Evolutionary conservation across 92 coral and sea anemone species (phyloP).

Genomic region (Zoanthus gigantus): DNA sequence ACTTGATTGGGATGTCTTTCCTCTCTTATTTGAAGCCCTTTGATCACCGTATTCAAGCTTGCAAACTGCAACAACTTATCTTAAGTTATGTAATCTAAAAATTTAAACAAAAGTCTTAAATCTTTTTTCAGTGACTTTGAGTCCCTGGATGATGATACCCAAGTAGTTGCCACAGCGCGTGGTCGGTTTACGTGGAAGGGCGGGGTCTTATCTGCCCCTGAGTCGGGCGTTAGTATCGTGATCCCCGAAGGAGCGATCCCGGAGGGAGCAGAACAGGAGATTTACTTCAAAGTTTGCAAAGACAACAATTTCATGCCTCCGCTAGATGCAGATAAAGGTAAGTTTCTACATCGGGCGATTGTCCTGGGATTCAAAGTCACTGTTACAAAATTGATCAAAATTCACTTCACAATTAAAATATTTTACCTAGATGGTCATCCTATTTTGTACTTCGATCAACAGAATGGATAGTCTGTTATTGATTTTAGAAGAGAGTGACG

Average conservation of each 20-base stretch:
- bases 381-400: background rate
- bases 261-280: conserved; percentile 89
- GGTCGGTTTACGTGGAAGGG: conserved; percentile 94
- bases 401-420: background rate
- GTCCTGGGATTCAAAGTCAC: conserved; percentile 46
- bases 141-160: conserved; percentile 92
- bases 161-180: conserved; percentile 99
- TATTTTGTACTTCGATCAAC: background rate
- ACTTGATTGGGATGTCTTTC: too few relatives aligned
- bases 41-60: too few relatives aligned
- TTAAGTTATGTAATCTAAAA: background rate
- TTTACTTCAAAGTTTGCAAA: conserved; percentile 98
- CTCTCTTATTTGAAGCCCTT: too few relatives aligned
- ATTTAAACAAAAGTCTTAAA: conserved; percentile 17
- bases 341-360: conserved; percentile 7
- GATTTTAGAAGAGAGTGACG: too few relatives aligned
- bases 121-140: conserved; percentile 90
- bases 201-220: conserved; percentile 91
- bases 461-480: too few relatives aligned
- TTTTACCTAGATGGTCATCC: background rate
- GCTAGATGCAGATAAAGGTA: conserved; percentile 95
- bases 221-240: conserved; percentile 96
- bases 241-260: conserved; percentile 99
- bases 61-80: background rate
- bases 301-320: conserved; percentile 98